Percentiles rank a stretch among this genome's conserved stretches.
Evolutionary conservation across 2,797 vertebrate species (phyloP).

Genomic region (Prionace glauca): DNA sequence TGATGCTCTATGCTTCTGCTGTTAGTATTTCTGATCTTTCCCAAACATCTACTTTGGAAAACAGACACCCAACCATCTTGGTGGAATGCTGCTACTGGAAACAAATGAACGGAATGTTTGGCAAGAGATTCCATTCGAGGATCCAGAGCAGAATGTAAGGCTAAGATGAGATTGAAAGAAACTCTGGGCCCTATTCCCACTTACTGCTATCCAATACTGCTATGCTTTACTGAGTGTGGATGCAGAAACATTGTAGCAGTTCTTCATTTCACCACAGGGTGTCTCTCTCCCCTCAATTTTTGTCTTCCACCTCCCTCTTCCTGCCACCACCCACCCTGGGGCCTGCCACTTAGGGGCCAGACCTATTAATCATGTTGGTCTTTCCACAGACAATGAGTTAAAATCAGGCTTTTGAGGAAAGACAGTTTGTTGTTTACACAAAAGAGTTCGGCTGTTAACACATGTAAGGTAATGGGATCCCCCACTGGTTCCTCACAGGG

Average conservation of each 20-base stretch:
- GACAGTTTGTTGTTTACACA: constrained; percentile 71
- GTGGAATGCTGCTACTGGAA: neutral
- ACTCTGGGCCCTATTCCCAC: neutral
- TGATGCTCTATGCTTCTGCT: neutral
- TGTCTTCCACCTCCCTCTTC: neutral
- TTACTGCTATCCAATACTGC: neutral
- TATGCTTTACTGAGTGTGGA: neutral
- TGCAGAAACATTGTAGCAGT: constrained; percentile 35
- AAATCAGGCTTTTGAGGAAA: constrained; percentile 58
- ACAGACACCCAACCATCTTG: neutral
- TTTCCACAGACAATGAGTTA: constrained; percentile 64
- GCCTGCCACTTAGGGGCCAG: constrained; percentile 56
- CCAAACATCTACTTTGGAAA: neutral
- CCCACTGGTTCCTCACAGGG: constrained; percentile 62
- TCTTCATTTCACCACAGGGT: constrained; percentile 49
- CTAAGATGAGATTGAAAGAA: neutral
- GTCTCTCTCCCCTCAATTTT: constrained; percentile 56
- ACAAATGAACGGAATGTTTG: neutral
- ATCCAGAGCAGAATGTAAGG: neutral
- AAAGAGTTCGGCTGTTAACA: constrained; percentile 77
- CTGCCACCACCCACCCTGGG: constrained; percentile 38
- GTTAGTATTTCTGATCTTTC: neutral
- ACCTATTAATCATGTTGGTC: constrained; percentile 67
- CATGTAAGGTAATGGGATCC: constrained; percentile 78
- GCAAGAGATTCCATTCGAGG: neutral